Conservation (phyloP, 1,140 invertebrate genomes). For the Apocrypta bakeri region DNA sequence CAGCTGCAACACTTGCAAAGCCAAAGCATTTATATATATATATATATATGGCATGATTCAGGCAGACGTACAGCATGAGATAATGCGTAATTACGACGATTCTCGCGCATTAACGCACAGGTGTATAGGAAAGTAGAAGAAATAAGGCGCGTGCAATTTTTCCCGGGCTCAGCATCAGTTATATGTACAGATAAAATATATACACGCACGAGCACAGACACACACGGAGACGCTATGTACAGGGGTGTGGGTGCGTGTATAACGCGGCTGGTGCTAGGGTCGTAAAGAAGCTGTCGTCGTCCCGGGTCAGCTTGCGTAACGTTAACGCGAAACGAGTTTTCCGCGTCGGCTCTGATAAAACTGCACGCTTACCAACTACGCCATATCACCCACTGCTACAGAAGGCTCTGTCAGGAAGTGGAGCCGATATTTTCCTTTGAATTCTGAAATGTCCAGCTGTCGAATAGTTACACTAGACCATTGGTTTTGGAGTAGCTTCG, state of each 20-base stretch:
- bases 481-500: too few species aligned
- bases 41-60: neutral
- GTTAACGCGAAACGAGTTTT: slow-evolving; percentile 65
- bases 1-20: slow-evolving; percentile 3
- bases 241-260: neutral
- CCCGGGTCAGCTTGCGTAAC: slow-evolving; percentile 64
- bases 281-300: slow-evolving; percentile 65
- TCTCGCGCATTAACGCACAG: neutral
- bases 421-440: slow-evolving; percentile 41
- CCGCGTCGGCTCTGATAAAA: slow-evolving; percentile 53
- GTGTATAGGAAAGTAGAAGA: neutral
- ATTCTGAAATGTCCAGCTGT: slow-evolving; percentile 14
- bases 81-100: slow-evolving; percentile 46
- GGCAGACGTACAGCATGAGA: slow-evolving; percentile 4
- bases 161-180: neutral
- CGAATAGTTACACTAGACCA: too few species aligned
- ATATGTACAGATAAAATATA: neutral
- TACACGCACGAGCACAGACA: neutral
- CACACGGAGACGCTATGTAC: neutral
- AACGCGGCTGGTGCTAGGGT: slow-evolving; percentile 43
- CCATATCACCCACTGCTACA: neutral
- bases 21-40: neutral
- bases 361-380: neutral
- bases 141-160: slow-evolving; percentile 9
- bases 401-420: neutral